Conservation (phyloP, 2,888 invertebrate species). For the Petrolisthes manimaculis region DNA sequence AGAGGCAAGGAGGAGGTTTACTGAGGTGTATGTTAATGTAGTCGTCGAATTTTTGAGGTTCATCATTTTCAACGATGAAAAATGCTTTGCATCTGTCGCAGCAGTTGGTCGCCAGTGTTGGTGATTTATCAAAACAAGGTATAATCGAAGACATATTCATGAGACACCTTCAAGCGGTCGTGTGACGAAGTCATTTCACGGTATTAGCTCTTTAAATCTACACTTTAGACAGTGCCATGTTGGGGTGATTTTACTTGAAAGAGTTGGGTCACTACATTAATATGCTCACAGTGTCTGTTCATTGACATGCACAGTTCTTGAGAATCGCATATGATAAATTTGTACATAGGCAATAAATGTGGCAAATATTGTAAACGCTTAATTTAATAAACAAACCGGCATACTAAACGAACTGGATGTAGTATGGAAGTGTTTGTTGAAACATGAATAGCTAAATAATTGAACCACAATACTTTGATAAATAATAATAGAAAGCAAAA, state of each 20-base stretch:
- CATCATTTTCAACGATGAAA: not conserved
- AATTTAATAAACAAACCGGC: not conserved
- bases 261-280: too few species aligned
- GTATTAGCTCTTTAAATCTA: too few species aligned
- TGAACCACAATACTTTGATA: too few species aligned
- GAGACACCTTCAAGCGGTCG: not conserved
- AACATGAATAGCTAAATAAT: too few species aligned
- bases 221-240: too few species aligned
- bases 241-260: too few species aligned
- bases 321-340: not conserved
- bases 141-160: not conserved
- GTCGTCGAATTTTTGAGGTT: conserved; percentile 11
- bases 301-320: conserved; percentile 7
- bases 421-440: not conserved
- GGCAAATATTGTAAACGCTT: too few species aligned
- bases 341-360: too few species aligned
- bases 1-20: not conserved
- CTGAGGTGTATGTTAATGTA: not conserved
- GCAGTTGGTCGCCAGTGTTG: conserved; percentile 7
- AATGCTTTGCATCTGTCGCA: conserved; percentile 3
- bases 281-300: not conserved
- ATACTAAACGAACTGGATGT: not conserved
- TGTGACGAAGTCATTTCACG: not conserved
- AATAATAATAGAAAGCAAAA: too few species aligned
- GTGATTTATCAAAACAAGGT: not conserved